Evolutionary conservation across 2,113 vertebrate species (phyloP), one percentile per base, ranked within the genome.

Genomic region (Syngnathoides biaculeatus): DNA sequence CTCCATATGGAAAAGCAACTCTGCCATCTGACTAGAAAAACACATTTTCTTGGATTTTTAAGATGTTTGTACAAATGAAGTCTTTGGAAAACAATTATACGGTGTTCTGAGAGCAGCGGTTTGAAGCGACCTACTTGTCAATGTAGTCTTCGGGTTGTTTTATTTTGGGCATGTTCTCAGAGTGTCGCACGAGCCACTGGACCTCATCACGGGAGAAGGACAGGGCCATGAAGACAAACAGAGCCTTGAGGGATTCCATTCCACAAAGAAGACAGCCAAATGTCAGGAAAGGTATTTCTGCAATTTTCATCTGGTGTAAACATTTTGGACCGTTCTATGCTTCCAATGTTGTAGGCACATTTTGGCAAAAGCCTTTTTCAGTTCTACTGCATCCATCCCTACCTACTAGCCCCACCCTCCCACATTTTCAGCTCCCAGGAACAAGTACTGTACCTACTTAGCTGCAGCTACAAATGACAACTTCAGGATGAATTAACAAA

Each of bases 131-230:
- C 75, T 77, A 94, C 94, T 87, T 89, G 89, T 97, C 96, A 1
- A 80, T 8, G 6, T 93, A 97, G 87, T 97, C 96, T 68, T 98
- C 95, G 0, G 92, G 92, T 0, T 88, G 93, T 87, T 95, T 97
- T 65, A 91, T 94, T 88, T 96, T 98, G 74, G 93, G 94, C 84
- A 96, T 89, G 8, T 95, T 95, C 66, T 97, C 95, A n/a, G 92
- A 82, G 57, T 97, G 96, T 0, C 94, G 92, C 68, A 92, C 88
- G 11, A 98, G 90, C 95, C 95, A 98, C 68, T 90, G 90, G 45
- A 98, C 89, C 72, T 98, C 96, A 64, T 98, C 95, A 52, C 95
- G 95, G 82, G 94, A 93, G 77, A 98, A 95, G 0, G 96, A 94
- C 71, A 97, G 85, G 0, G 95, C 95, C 95, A 98, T 94, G 84